Evolutionary conservation across 2,113 vertebrate species (phyloP).

Genomic region (Tachysurus fulvidraco): DNA sequence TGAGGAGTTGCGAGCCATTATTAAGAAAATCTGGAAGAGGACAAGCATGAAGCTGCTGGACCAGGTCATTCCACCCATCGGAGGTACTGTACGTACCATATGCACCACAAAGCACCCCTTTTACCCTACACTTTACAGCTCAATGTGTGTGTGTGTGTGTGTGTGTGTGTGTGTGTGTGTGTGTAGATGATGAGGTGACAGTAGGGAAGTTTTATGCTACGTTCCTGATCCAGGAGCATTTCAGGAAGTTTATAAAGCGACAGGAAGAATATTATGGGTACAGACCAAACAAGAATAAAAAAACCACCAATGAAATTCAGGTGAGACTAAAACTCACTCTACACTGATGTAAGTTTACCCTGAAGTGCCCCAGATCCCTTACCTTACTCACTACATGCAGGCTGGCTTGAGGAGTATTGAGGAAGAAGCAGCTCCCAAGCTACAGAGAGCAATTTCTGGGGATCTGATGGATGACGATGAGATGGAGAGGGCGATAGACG

Average conservation of each 20-base stretch:
- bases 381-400: conserved; percentile 58
- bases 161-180: conserved; percentile 32
- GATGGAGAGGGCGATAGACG: conserved; percentile 81
- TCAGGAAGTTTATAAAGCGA: conserved; percentile 90
- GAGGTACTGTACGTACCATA: conserved; percentile 70
- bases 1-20: conserved; percentile 88
- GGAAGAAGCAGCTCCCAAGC: conserved; percentile 82
- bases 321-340: conserved; percentile 58
- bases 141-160: background rate
- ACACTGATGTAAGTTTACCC: background rate
- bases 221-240: conserved; percentile 94
- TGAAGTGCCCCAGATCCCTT: background rate
- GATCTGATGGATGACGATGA: conserved; percentile 87
- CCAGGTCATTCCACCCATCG: conserved; percentile 92
- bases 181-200: conserved; percentile 71
- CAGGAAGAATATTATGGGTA: conserved; percentile 93
- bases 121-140: background rate
- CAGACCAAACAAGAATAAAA: conserved; percentile 78
- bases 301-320: conserved; percentile 84
- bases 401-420: conserved; percentile 89
- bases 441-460: conserved; percentile 87
- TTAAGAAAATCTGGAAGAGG: conserved; percentile 96
- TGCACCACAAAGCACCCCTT: background rate
- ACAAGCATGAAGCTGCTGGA: conserved; percentile 96
- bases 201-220: conserved; percentile 88